phyloP scores from a whole-genome alignment of 2,888 invertebrate species.

The Catocala fraxini region DNA sequence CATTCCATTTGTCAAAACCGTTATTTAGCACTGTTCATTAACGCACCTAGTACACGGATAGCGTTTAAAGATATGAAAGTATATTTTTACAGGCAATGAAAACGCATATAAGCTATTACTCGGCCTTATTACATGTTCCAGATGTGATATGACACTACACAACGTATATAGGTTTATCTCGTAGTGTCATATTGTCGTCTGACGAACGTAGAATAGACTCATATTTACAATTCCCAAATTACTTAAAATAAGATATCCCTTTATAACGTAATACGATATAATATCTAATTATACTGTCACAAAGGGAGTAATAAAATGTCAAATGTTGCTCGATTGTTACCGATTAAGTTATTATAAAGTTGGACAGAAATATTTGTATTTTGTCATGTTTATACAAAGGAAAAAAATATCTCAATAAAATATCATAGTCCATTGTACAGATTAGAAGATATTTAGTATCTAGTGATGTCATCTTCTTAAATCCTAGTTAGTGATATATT shows the following conservation, averaged over 20 bases:
- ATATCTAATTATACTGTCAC: slow-evolving; percentile 77
- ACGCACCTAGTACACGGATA: slow-evolving; percentile 76
- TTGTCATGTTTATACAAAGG: slow-evolving; percentile 86
- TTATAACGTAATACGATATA: slow-evolving; percentile 62
- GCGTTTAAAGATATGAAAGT: slow-evolving; percentile 65
- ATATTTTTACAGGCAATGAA: slow-evolving; percentile 77
- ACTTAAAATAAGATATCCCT: slow-evolving; percentile 70
- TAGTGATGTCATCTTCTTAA: slow-evolving; percentile 79
- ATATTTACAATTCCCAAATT: slow-evolving; percentile 71
- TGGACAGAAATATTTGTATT: slow-evolving; percentile 84
- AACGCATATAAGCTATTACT: slow-evolving; percentile 62
- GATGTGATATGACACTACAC: slow-evolving; percentile 48
- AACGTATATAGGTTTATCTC: slow-evolving; percentile 13
- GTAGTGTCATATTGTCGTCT: slow-evolving; percentile 42
- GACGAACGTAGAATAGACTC: slow-evolving; percentile 54
- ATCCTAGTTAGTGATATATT: slow-evolving; percentile 82
- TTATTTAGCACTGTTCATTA: slow-evolving; percentile 81
- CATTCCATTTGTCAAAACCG: slow-evolving; percentile 82
- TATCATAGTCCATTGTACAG: slow-evolving; percentile 87
- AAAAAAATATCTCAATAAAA: slow-evolving; percentile 83
- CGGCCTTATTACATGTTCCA: slow-evolving; percentile 56
- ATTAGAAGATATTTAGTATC: slow-evolving; percentile 80
- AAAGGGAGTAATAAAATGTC: slow-evolving; percentile 81
- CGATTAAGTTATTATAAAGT: slow-evolving; percentile 81
- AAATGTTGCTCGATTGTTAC: slow-evolving; percentile 84